Conservation (phyloP, 1,140 invertebrate genomes). For the Pantala flavescens region DNA sequence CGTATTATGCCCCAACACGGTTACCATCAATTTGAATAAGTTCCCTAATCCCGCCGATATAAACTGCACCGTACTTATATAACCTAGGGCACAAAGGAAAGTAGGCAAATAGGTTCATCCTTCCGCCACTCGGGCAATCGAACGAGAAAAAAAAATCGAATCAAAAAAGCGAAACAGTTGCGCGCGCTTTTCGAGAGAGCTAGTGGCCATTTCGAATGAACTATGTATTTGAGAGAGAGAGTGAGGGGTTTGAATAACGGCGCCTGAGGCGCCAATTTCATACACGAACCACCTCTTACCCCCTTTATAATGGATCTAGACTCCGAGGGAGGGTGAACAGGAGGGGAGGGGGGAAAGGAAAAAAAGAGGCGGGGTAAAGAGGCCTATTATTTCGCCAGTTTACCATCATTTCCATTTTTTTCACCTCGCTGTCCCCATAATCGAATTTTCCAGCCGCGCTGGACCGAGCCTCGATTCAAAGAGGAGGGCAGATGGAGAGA, state of each 20-base stretch:
- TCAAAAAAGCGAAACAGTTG: too few relatives aligned
- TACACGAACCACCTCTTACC: neutral
- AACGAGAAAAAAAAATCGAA: too few relatives aligned
- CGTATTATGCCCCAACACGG: too few relatives aligned
- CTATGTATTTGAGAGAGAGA: too few relatives aligned
- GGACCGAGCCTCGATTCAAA: neutral
- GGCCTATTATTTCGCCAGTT: neutral
- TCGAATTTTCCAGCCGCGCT: neutral
- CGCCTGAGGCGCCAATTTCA: neutral
- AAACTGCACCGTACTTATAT: too few relatives aligned
- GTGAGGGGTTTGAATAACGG: neutral
- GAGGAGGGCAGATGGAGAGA: neutral
- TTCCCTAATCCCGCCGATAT: too few relatives aligned
- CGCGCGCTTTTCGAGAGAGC: too few relatives aligned
- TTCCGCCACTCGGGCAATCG: too few relatives aligned
- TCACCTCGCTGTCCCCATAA: neutral
- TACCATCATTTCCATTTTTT: conserved; percentile 6
- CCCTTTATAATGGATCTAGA: neutral
- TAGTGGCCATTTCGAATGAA: too few relatives aligned
- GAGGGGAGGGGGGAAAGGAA: neutral
- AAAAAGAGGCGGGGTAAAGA: neutral
- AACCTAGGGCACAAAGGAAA: too few relatives aligned
- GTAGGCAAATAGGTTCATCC: too few relatives aligned
- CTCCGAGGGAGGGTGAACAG: neutral
- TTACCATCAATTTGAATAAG: too few relatives aligned